Base-by-base conservation (phyloP, 2,797 vertebrate genomes). In the Halcyon smyrnensis region DNA sequence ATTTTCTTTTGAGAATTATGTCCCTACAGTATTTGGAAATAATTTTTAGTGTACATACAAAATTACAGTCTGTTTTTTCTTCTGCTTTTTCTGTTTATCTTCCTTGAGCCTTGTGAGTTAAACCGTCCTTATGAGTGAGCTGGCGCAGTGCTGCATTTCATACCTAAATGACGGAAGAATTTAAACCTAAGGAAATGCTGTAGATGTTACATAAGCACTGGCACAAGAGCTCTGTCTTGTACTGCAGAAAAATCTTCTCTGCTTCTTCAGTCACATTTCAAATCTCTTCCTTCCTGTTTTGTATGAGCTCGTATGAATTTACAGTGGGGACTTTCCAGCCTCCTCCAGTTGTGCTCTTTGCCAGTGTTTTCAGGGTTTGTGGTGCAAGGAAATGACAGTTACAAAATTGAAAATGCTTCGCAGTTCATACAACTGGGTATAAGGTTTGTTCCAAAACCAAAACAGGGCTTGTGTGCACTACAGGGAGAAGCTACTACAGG, bases 221-320 rank as follows among this genome's bases (percentile, higher is more conserved):
- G 34, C 56, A 27, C 9, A 34, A 53, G 57, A 81, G 34, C 51
- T 76, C 56, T 85, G 51, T 45, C 28, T 53, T 41, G 12, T 23
- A 5, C 46, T 50, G 34, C 46, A 65, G 19, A 25, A 43, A 46
- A 54, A 46, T 46, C 19, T 27, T 41, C 64, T 65, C 62, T 48
- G 46, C 67, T 54, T 1, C 43, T 64, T 23, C 41, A 57, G 50
- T 12, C 46, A 5, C 16, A 11, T 28, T 28, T 43, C 63, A 46
- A 4, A 59, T 39, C 20, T 53, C 43, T 18, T 43, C 9, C 53
- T n/a, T 3, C 43, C 24, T 37, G 18, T 68, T 85, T 8, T 28
- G 6, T 56, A 12, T 8, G 5, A 50, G 27, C 32, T 37, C 1
- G 0, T 13, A 14, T 11, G 43, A 39, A 34, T 27, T 36, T 50